Base-by-base conservation (phyloP, 2,113 vertebrate species). In the Miniopterus natalensis region DNA sequence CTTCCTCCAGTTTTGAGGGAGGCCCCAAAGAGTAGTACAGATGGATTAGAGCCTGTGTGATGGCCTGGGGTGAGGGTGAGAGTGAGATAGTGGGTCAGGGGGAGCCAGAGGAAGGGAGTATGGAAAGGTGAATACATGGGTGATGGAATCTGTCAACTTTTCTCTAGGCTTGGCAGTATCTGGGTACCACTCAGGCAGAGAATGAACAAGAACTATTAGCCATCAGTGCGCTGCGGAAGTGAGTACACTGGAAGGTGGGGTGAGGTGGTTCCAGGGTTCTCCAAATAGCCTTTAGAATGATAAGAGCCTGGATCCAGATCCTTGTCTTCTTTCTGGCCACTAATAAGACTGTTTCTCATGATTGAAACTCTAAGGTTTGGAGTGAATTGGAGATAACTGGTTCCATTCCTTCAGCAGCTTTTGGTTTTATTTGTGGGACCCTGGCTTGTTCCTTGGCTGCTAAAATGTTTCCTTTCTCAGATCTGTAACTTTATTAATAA, bases 151-250 rank as follows among this genome's bases (percentile, higher is more conserved):
- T 86, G 47, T 86, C 0, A 66, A 0, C 97, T 84, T 89, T 85
- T 95, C 49, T 71, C 11, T 94, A 99, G 99, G 99, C 99, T 47
- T 99, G 99, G 99, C 99, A 99, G 88, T 99, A 99, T 96, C 98
- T 99, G 98, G 99, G 99, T 86, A 99, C 99, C 40, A 99, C 99
- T 51, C 99, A 99, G 97, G 99, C 99, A 59, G 99, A 99, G 98
- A 99, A 99, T 0, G 99, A 99, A 31, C 99, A 99, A 90, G 99
- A 99, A 90, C 99, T 99, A 84, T 98, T 99, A 49, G 99, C 99
- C 5, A 99, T 99, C 98, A 99, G 99, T 4, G 99, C 99, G 20
- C 99, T 99, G 97, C 99, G 99, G 97, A 99, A 98, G 99, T 99
- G 93, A 98, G 98, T 98, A 47, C 36, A 45, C 40, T 51, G 55